Evolutionary conservation across 1,140 invertebrate species (phyloP).

Genomic region (Brachionus plicatilis): DNA sequence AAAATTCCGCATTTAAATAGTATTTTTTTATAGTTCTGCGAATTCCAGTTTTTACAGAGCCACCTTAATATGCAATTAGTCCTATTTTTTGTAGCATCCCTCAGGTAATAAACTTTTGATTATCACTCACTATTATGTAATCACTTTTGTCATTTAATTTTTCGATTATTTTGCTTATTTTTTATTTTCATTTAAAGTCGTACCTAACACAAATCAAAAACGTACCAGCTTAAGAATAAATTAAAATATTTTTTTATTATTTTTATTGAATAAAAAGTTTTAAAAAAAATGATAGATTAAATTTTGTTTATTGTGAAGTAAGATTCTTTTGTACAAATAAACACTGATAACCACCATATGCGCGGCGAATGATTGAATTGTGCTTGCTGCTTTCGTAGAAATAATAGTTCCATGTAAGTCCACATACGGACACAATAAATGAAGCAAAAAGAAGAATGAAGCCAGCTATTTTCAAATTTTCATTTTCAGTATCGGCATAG

Average conservation of each 20-base stretch:
- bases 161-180: too few relatives aligned
- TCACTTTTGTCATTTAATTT: too few relatives aligned
- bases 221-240: background rate
- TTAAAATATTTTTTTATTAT: background rate
- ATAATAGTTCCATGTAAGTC: slow-evolving; percentile 35
- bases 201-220: background rate
- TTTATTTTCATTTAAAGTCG: background rate
- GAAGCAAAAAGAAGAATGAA: slow-evolving; percentile 34
- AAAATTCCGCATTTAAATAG: too few relatives aligned
- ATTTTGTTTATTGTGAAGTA: background rate
- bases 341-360: slow-evolving; percentile 27
- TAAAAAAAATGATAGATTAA: background rate
- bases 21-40: too few relatives aligned
- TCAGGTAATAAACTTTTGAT: too few relatives aligned
- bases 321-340: background rate
- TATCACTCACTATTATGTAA: too few relatives aligned
- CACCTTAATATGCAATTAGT: too few relatives aligned
- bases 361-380: slow-evolving; percentile 20
- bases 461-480: slow-evolving; percentile 29
- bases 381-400: slow-evolving; percentile 37
- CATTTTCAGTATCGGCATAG: slow-evolving; percentile 37
- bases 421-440: slow-evolving; percentile 24
- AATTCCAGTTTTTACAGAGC: too few relatives aligned
- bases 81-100: too few relatives aligned
- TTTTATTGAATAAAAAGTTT: too few relatives aligned